Conservation (phyloP, 2,113 vertebrate genomes). For the Alethe castanea region DNA sequence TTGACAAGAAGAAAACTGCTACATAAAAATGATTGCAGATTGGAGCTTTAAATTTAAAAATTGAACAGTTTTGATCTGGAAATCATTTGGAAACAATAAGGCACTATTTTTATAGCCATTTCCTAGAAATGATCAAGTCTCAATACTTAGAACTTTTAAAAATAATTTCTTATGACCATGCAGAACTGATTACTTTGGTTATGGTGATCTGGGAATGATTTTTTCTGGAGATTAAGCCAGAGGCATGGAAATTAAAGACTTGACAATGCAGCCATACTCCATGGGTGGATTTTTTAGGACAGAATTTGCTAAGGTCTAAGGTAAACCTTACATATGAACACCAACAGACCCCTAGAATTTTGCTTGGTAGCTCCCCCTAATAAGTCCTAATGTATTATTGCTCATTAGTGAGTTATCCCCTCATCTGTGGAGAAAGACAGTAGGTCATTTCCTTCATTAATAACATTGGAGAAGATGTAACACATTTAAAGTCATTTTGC, state of each 20-base stretch:
- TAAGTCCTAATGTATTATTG: neutral
- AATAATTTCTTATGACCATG: neutral
- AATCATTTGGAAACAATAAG: conserved; percentile 20
- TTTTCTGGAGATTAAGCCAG: neutral
- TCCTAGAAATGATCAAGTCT: neutral
- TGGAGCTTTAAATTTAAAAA: neutral
- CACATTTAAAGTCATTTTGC: neutral
- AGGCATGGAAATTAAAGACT: neutral
- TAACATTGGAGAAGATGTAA: neutral
- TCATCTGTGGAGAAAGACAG: neutral
- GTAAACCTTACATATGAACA: neutral
- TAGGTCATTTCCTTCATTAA: neutral
- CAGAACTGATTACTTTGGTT: neutral
- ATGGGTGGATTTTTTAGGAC: neutral
- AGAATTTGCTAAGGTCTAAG: neutral
- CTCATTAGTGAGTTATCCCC: neutral
- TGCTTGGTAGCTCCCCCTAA: neutral
- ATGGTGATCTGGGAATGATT: neutral
- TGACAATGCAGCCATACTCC: neutral
- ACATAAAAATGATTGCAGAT: neutral
- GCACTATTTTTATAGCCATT: neutral
- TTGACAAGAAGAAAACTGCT: neutral
- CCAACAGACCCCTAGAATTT: neutral
- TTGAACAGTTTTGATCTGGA: neutral
- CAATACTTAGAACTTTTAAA: neutral